These are phyloP conservation scores for Tyria jacobaeae DNA, from an alignment of 2,888 invertebrate genomes.

Conservation along the genomic window DNA sequence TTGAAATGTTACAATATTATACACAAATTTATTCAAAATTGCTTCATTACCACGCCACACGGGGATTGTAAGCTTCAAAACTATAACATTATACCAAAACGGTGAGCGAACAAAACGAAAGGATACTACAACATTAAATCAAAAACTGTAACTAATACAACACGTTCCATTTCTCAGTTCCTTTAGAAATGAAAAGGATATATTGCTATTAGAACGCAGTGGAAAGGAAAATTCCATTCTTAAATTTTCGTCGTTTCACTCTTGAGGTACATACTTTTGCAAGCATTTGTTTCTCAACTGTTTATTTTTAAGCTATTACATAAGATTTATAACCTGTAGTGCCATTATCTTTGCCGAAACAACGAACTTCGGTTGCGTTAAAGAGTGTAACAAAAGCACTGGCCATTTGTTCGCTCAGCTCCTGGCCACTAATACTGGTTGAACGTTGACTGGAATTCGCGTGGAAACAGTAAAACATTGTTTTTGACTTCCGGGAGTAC, in stretches of 20 bases:
- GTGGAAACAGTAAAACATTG: constrained; percentile 33
- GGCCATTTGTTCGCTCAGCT: constrained; percentile 63
- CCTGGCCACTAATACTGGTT: constrained; percentile 42
- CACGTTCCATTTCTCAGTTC: constrained; percentile 25
- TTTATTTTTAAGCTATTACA: constrained; percentile 74
- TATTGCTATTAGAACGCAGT: constrained; percentile 25
- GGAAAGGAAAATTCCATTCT: constrained; percentile 28
- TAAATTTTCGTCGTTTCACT: constrained; percentile 25
- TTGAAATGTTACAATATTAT: constrained; percentile 36
- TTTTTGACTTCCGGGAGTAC: constrained; percentile 19
- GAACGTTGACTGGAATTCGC: constrained; percentile 40
- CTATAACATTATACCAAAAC: constrained; percentile 45
- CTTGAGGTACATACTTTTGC: constrained; percentile 28
- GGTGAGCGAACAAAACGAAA: constrained; percentile 27
- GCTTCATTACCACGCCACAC: constrained; percentile 47
- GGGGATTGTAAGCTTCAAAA: constrained; percentile 51
- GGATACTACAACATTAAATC: constrained; percentile 19
- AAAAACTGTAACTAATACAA: constrained; percentile 11
- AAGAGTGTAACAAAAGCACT: constrained; percentile 38
- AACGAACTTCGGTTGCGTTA: constrained; percentile 60
- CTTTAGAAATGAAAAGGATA: background rate
- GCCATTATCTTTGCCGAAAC: constrained; percentile 69
- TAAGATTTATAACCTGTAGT: constrained; percentile 67
- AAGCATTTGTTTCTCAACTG: constrained; percentile 52
- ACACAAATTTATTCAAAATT: constrained; percentile 49